phyloP scores from a whole-genome alignment of 2,113 vertebrate species.

The Hemicordylus capensis region DNA sequence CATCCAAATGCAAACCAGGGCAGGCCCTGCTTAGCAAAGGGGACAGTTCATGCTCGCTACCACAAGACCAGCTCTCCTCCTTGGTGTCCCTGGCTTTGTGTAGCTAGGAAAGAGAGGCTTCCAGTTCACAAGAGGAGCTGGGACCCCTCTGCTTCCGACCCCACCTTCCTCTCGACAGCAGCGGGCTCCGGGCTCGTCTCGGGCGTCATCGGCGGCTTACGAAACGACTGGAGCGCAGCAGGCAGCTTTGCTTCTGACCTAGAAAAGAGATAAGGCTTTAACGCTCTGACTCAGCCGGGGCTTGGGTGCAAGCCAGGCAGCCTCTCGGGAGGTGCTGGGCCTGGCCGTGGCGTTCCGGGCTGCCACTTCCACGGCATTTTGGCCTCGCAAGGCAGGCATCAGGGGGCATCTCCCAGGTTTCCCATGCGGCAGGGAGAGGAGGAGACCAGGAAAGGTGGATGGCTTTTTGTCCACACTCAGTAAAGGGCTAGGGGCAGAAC shows the following conservation, averaged over 20 bases:
- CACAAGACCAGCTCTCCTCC: too few relatives aligned
- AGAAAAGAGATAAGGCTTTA: slow-evolving; percentile 28
- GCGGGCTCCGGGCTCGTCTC: neutral
- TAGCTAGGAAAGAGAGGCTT: too few relatives aligned
- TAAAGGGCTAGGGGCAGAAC: too few relatives aligned
- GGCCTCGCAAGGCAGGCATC: neutral
- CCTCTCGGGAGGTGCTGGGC: slow-evolving; percentile 16
- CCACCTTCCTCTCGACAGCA: neutral
- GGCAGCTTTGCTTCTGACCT: slow-evolving; percentile 39
- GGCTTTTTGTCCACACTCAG: too few relatives aligned
- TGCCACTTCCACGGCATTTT: neutral
- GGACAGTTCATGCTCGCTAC: too few relatives aligned
- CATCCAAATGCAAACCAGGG: too few relatives aligned
- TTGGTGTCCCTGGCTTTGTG: too few relatives aligned
- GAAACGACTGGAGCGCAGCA: slow-evolving; percentile 15
- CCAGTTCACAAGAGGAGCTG: too few relatives aligned
- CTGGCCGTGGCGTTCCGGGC: neutral
- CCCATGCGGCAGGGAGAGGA: too few relatives aligned
- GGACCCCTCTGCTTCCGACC: neutral
- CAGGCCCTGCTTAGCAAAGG: too few relatives aligned
- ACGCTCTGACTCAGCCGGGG: slow-evolving; percentile 26
- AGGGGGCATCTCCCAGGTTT: neutral
- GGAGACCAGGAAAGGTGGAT: neutral
- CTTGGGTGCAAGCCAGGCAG: neutral
- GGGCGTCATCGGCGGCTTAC: slow-evolving; percentile 6